phyloP scores from a whole-genome alignment of 2,113 vertebrate genomes.

The Cyprinodon tularosa region DNA sequence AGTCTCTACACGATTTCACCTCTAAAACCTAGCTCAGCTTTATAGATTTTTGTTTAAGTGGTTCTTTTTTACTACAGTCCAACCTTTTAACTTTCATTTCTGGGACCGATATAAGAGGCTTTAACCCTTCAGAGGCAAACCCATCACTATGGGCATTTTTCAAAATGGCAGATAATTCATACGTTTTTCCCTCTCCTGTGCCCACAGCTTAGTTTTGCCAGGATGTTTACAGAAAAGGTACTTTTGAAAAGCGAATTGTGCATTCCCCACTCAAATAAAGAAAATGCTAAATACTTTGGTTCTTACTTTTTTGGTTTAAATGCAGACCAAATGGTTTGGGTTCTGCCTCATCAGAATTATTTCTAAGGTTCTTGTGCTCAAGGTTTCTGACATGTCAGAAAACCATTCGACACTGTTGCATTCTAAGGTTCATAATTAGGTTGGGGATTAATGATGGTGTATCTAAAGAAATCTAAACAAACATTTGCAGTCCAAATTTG shows the following conservation, averaged over 20 bases:
- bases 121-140: neutral
- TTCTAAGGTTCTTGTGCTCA: too few relatives aligned
- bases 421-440: too few relatives aligned
- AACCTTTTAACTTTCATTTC: neutral
- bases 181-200: neutral
- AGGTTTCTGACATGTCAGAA: too few relatives aligned
- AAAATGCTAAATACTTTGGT: neutral
- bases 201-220: neutral
- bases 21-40: neutral
- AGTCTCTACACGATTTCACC: neutral
- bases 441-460: too few relatives aligned
- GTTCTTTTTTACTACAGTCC: constrained; percentile 3
- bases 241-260: neutral
- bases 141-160: neutral
- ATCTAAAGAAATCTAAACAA: too few relatives aligned
- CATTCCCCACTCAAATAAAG: neutral
- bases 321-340: too few relatives aligned
- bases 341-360: too few relatives aligned
- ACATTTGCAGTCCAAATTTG: too few relatives aligned
- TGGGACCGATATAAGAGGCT: neutral
- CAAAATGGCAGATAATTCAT: neutral
- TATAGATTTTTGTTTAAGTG: constrained; percentile 21
- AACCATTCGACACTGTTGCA: too few relatives aligned
- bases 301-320: too few relatives aligned
- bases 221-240: constrained; percentile 1